Evolutionary conservation across 2,797 vertebrate species (phyloP).

Genomic region (Xenentodon cancila): DNA sequence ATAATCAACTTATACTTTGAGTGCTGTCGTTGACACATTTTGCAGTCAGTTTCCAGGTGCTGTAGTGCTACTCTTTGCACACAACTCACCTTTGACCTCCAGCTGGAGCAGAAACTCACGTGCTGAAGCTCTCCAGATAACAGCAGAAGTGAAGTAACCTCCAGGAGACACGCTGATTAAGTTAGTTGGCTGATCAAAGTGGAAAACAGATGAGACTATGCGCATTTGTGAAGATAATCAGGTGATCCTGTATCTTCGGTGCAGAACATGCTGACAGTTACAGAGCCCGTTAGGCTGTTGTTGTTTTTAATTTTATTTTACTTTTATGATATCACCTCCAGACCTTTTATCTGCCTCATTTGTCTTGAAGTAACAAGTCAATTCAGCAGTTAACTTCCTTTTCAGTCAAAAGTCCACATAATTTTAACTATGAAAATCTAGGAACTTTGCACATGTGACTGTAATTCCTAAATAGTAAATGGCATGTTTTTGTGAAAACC

Average conservation of each 20-base stretch:
- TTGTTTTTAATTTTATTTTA: too few species aligned
- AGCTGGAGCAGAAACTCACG: constrained; percentile 5
- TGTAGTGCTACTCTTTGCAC: not conserved
- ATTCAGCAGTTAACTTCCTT: too few species aligned
- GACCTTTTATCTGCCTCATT: too few species aligned
- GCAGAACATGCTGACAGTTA: too few species aligned
- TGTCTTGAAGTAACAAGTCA: too few species aligned
- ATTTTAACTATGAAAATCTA: too few species aligned
- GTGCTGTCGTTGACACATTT: not conserved
- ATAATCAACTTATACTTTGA: not conserved
- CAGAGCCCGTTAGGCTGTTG: too few species aligned
- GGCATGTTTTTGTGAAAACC: too few species aligned
- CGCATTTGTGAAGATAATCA: constrained; percentile 7
- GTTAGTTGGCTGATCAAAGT: constrained; percentile 29
- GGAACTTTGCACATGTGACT: too few species aligned
- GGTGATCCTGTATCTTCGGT: constrained; percentile 19
- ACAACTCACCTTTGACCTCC: constrained; percentile 47
- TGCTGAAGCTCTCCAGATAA: constrained; percentile 30
- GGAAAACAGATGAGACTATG: constrained; percentile 7
- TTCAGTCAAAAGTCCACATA: too few species aligned
- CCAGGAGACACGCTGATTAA: constrained; percentile 13
- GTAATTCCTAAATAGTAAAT: too few species aligned
- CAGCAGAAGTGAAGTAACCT: constrained; percentile 7
- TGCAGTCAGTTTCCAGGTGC: not conserved
- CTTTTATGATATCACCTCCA: too few species aligned